phyloP scores from a whole-genome alignment of 2,888 invertebrate species.

The Cotesia congregata region DNA sequence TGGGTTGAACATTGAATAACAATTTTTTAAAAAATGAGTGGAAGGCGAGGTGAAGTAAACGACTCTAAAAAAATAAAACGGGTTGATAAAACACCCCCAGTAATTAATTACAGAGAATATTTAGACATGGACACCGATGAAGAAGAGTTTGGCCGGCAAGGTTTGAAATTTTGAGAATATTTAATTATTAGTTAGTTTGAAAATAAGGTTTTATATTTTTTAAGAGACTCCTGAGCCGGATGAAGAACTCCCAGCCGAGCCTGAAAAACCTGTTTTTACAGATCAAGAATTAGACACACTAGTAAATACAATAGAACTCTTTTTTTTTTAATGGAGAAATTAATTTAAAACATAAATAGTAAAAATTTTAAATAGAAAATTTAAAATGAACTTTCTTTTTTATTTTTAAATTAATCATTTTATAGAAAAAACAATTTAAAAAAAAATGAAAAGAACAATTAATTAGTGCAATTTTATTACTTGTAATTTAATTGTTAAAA shows the following conservation, averaged over 20 bases:
- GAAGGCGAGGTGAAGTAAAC: slow-evolving; percentile 36
- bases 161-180: slow-evolving; percentile 47
- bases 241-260: slow-evolving; percentile 66
- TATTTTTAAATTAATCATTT: too few relatives aligned
- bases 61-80: slow-evolving; percentile 46
- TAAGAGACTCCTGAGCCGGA: slow-evolving; percentile 67
- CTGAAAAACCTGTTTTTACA: slow-evolving; percentile 75
- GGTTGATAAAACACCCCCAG: slow-evolving; percentile 54
- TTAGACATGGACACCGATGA: slow-evolving; percentile 67
- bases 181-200: background rate
- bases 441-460: too few relatives aligned
- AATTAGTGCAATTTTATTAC: background rate
- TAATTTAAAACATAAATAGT: background rate
- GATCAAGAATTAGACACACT: slow-evolving; percentile 76
- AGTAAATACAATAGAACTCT: slow-evolving; percentile 58
- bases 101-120: slow-evolving; percentile 60
- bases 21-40: slow-evolving; percentile 36
- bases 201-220: slow-evolving; percentile 10
- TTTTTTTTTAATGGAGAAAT: background rate
- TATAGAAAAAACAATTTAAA: too few relatives aligned
- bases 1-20: background rate
- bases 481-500: background rate
- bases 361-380: background rate
- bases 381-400: background rate
- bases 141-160: slow-evolving; percentile 65